Conservation (phyloP, 2,113 vertebrate species). For the Pseudorasbora parva region DNA sequence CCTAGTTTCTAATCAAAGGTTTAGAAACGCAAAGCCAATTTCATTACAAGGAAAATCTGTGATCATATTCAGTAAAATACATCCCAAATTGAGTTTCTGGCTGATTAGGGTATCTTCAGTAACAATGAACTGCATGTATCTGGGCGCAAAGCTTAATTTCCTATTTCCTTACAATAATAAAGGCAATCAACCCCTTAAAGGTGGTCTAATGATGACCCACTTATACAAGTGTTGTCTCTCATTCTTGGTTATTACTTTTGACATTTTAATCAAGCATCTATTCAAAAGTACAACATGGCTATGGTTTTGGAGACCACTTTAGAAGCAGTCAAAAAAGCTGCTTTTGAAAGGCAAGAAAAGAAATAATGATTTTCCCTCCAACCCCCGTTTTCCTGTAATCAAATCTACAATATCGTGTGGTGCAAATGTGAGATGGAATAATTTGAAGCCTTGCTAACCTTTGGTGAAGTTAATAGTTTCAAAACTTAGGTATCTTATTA, state of each 20-base stretch:
- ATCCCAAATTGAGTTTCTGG: constrained; percentile 20
- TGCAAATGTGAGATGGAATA: not conserved
- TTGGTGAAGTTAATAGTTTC: constrained; percentile 2
- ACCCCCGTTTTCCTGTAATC: constrained; percentile 8
- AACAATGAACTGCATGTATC: constrained; percentile 23
- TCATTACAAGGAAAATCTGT: constrained; percentile 21
- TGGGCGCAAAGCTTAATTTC: constrained; percentile 51
- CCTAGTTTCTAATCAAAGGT: constrained; percentile 25
- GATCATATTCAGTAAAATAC: constrained; percentile 15
- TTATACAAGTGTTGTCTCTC: constrained; percentile 53
- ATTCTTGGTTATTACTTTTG: constrained; percentile 55
- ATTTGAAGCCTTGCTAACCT: not conserved
- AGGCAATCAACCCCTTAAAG: constrained; percentile 63
- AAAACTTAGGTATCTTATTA: not conserved
- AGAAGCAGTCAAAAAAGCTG: not conserved
- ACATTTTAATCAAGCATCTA: constrained; percentile 68
- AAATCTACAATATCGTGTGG: constrained; percentile 11
- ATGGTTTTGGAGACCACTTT: constrained; percentile 30
- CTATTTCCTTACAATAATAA: constrained; percentile 48
- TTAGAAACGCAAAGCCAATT: constrained; percentile 28
- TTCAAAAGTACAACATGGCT: constrained; percentile 59
- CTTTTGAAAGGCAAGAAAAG: constrained; percentile 3
- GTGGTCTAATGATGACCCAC: constrained; percentile 53
- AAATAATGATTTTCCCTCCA: not conserved
- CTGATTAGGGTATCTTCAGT: constrained; percentile 13